Evolutionary conservation across 2,797 vertebrate genomes (phyloP), one percentile per base, ranked within the genome.

Genomic region (Clamator glandarius): DNA sequence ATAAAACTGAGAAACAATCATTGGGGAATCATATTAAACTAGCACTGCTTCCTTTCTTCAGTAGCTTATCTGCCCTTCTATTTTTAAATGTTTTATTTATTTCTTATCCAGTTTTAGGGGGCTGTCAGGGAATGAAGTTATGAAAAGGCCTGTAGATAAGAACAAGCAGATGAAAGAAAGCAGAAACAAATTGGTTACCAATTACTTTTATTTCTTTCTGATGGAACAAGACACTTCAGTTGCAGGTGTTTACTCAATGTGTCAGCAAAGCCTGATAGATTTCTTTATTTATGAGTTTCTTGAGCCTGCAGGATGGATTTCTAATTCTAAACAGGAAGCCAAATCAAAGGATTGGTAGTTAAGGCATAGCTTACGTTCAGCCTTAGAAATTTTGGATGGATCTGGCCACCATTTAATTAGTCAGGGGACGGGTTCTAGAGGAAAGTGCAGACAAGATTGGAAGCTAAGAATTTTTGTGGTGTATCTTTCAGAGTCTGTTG

Each of bases 81-180:
- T 86, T 93, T 95, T 92, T 74, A 77, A 87, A 89, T 95, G 82
- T 87, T 95, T 95, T 95, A 96, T 96, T 94, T 95, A 92, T 96
- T 95, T 89, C 84, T 87, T 73, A 73, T 28, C 48, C 52, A 7
- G 39, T 90, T 95, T 93, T 90, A 68, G 83, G 66, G 44, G 51
- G 55, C 92, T 92, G 91, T 96, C 94, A 82, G 70, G 29, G 29
- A 95, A 85, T n/a, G 68, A 90, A 92, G 58, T 89, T 83, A 70
- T 91, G 94, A 87, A 75, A 91, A 88, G 63, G 74, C 33, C 82
- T 59, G 19, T 75, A 51, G 29, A 66, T 90, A 62, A 72, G 89
- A 96, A 66, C 87, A 76, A 84, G 81, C 36, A 89, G 91, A 95
- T 73, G 94, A 93, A 95, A 96, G 94, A 91, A 86, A 94, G 70